Evolutionary conservation across 2,113 vertebrate species (phyloP).

Genomic region (Thalassoma bifasciatum): DNA sequence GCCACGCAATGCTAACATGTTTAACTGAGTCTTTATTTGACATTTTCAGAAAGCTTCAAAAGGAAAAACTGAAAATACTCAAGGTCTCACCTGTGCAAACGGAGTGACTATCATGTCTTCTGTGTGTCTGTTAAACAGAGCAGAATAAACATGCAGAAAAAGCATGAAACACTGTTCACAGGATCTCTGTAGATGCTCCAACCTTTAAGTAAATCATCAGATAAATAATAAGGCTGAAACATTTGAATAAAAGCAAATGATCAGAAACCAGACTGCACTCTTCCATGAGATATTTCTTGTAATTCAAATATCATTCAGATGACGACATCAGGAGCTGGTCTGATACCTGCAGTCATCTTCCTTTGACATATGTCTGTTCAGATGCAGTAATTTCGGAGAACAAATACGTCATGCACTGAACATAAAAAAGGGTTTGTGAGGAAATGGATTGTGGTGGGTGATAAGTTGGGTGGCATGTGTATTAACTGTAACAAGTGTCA

Average conservation of each 20-base stretch:
- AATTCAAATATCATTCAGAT: background rate
- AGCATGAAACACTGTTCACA: background rate
- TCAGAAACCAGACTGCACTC: background rate
- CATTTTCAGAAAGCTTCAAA: constrained; percentile 11
- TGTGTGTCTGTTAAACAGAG: constrained; percentile 85
- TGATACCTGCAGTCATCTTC: background rate
- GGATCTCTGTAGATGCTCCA: background rate
- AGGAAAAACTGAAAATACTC: background rate
- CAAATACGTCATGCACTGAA: constrained; percentile 47
- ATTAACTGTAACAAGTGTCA: constrained; percentile 32
- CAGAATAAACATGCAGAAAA: constrained; percentile 14
- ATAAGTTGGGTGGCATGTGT: constrained; percentile 20
- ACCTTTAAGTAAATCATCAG: background rate
- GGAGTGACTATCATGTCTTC: constrained; percentile 98
- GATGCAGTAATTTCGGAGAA: constrained; percentile 4
- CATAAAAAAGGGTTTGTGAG: constrained; percentile 18
- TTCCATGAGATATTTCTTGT: no score
- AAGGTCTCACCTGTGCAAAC: constrained; percentile 90
- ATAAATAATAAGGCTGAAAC: background rate
- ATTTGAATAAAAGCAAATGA: background rate
- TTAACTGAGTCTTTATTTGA: background rate
- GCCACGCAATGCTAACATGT: constrained; percentile 2
- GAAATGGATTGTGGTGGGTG: constrained; percentile 32
- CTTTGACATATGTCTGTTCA: background rate
- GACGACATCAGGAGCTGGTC: background rate